Evolutionary conservation across 1,140 invertebrate species (phyloP), one percentile per base, ranked within the genome.

Genomic region (Hyles vespertilio): DNA sequence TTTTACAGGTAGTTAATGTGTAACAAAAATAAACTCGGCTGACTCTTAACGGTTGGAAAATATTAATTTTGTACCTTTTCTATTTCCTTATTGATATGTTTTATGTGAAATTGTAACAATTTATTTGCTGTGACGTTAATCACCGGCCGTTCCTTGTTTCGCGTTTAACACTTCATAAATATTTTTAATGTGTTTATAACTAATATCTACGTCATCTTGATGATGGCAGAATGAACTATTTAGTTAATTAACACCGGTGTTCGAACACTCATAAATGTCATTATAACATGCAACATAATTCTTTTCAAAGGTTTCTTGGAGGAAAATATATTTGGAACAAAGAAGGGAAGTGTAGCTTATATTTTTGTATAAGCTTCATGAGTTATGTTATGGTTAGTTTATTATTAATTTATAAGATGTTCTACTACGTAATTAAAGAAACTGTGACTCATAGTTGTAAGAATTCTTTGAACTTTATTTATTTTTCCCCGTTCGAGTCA

Each of bases 221-320:
- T 59, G 67, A 73, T 63, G 65, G 59, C 70, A 69, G 74, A 78
- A 79, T 72, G 69, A 72, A 60, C 73, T 65, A 72, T 77, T 72
- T 66, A 55, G 36, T 76, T 85, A 86, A 86, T 86, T 84, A 84
- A 77, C 73, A 75, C 61, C 58, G 58, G 65, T 62, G 59, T 80
- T 72, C 58, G 67, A 69, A 32, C 67, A 75, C 59, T 69, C 70
- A 76, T 84, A 80, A 86, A 75, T 72, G 79, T 86, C 83, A 84
- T 65, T 73, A 74, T 74, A 70, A 77, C 72, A 72, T 68, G 56
- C 61, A 56, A 47, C 68, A 84, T 81, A 81, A 77, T 63, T 85
- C 77, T 78, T 78, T 77, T 55, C 61, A 58, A 67, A 66, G 65
- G 61, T 64, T 75, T 79, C 72, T 5, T 5, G 8, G 36, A 5